Evolutionary conservation across 2,888 invertebrate genomes (phyloP).

Genomic region (Meta bourneti): DNA sequence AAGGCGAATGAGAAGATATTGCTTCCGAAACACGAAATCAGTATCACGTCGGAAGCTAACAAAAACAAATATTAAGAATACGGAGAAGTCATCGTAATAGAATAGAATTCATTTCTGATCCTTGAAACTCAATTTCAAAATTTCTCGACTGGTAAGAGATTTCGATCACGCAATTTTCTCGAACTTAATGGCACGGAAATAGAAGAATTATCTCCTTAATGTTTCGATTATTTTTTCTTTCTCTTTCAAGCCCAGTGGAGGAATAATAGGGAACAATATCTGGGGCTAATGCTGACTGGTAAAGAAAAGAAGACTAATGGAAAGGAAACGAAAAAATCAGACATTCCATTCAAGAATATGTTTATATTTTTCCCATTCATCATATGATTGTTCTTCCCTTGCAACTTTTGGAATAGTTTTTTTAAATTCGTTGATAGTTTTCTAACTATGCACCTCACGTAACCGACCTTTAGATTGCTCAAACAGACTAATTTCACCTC

Average conservation of each 20-base stretch:
- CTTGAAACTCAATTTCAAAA: constrained; percentile 21
- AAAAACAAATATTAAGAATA: background rate
- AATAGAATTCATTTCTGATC: background rate
- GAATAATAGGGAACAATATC: constrained; percentile 13
- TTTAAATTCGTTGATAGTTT: too few relatives aligned
- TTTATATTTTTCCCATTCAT: too few relatives aligned
- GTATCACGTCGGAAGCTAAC: background rate
- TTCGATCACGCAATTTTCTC: constrained; percentile 53
- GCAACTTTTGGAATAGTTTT: too few relatives aligned
- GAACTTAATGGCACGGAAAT: constrained; percentile 54
- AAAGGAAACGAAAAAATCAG: background rate
- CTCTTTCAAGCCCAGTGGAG: constrained; percentile 10
- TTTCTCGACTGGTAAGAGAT: constrained; percentile 10
- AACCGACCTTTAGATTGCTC: too few relatives aligned
- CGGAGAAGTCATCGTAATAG: background rate
- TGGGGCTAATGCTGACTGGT: background rate
- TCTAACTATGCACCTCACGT: too few relatives aligned
- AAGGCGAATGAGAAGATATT: background rate
- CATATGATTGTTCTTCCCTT: too few relatives aligned
- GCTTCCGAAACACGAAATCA: background rate
- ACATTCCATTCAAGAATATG: too few relatives aligned
- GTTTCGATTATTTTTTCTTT: constrained; percentile 6
- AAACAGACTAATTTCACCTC: too few relatives aligned
- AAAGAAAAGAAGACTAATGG: background rate
- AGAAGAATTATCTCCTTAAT: constrained; percentile 54